A percentile compares a stretch with the other conserved stretches of the same genome.
phyloP scores from a whole-genome alignment of 2,888 invertebrate species.

The Leucozona laternaria region DNA sequence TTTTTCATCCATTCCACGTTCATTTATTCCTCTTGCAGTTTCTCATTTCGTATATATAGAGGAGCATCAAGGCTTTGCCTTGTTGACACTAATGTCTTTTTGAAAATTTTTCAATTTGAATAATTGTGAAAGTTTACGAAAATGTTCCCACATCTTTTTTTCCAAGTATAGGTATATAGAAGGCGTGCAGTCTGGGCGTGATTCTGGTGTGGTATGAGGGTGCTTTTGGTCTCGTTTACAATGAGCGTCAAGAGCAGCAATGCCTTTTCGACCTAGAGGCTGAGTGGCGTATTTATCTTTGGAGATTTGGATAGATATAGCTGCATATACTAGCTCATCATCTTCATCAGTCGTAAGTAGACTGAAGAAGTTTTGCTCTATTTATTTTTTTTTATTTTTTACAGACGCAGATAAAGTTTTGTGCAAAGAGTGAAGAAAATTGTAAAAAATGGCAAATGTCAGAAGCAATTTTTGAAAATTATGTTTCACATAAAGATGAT shows the following conservation, averaged over 20 bases:
- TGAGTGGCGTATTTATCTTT: constrained; percentile 68
- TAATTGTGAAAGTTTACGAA: constrained; percentile 76
- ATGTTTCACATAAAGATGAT: constrained; percentile 39
- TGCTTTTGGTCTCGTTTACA: constrained; percentile 62
- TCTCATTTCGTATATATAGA: constrained; percentile 5
- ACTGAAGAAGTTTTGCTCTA: constrained; percentile 35
- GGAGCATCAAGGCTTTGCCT: constrained; percentile 66
- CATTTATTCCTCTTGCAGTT: constrained; percentile 20
- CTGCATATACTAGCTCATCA: constrained; percentile 61
- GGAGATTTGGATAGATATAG: constrained; percentile 58
- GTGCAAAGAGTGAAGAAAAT: constrained; percentile 2
- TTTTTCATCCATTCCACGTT: constrained; percentile 21
- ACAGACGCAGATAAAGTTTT: constrained; percentile 51
- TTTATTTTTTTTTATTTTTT: constrained; percentile 14
- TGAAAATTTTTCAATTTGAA: constrained; percentile 76
- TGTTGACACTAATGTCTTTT: constrained; percentile 77
- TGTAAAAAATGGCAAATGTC: constrained; percentile 36
- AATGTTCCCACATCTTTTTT: constrained; percentile 63
- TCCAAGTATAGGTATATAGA: neutral
- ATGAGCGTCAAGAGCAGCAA: constrained; percentile 68
- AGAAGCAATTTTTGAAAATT: constrained; percentile 52
- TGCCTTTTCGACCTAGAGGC: constrained; percentile 40
- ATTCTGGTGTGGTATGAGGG: constrained; percentile 16
- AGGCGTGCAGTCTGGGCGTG: constrained; percentile 10
- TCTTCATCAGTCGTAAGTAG: constrained; percentile 65